phyloP scores from a whole-genome alignment of 2,888 invertebrate species.

The Ophioninae sp. region DNA sequence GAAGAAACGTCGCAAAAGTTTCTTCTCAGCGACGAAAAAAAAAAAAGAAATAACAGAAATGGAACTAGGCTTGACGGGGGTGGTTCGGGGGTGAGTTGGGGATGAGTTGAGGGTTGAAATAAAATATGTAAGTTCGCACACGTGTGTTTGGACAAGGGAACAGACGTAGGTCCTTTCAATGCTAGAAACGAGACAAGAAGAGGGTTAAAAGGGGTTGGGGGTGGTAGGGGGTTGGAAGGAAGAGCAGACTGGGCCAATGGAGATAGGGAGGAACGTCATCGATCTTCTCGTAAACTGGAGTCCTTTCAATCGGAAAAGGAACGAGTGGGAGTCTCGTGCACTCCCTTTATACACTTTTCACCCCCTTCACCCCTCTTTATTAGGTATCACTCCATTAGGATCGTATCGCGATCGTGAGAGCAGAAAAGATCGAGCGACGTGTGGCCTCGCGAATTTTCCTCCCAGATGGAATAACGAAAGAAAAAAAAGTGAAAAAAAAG shows the following conservation, averaged over 20 bases:
- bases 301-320: slow-evolving; percentile 40
- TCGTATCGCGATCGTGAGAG: slow-evolving; percentile 22
- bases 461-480: neutral
- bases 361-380: slow-evolving; percentile 7
- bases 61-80: neutral
- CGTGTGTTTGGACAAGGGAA: neutral
- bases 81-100: neutral
- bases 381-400: slow-evolving; percentile 16
- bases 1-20: neutral
- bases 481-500: slow-evolving; percentile 1
- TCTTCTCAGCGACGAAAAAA: neutral
- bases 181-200: neutral
- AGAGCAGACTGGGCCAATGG: neutral
- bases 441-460: neutral
- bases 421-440: slow-evolving; percentile 11
- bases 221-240: neutral
- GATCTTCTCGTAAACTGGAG: slow-evolving; percentile 26
- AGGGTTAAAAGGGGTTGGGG: slow-evolving; percentile 6
- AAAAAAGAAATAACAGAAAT: neutral
- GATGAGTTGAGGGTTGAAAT: neutral
- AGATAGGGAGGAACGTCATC: slow-evolving; percentile 23
- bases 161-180: neutral
- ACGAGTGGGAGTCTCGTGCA: slow-evolving; percentile 5
- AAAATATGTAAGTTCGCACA: neutral
- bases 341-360: neutral